Base-by-base conservation (phyloP, 2,888 invertebrate species). In the Lasioglossum leucozonium region DNA sequence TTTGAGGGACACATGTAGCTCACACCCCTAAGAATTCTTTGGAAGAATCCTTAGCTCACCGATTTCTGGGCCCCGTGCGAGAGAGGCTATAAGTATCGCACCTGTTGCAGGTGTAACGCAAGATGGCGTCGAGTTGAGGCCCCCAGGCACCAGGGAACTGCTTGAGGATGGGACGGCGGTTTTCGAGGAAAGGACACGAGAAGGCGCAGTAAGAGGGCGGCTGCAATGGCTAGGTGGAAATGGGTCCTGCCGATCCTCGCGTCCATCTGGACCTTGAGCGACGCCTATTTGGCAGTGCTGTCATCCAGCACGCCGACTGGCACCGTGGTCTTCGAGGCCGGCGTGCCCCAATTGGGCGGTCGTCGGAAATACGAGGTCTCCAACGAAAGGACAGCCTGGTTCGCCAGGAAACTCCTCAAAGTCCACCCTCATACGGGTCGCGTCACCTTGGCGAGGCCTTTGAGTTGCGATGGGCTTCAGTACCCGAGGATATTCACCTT, bases 401-500 rank as follows among this genome's bases (percentile, higher is more conserved):
- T 98, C 95, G 98, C 98, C 26, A 97, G 97, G 91, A 97, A 97
- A 93, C 96, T 98, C 89, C 96, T 98, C 80, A 95, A 96, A 91
- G 98, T 98, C 82, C 97, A 97, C 95, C 96, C 96, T 80, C 97
- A 97, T 92, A 96, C 96, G 87, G 98, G 98, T 26, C 96, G 97
- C 88, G 97, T 98, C 81, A 96, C 96, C n/a, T 95, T 98, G 58
- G 96, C 97, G 88, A 97, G 97, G 92, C 96, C 96, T 79, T 95
- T 98, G 22, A 96, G 97, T 93, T 98, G 98, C 95, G 97, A 98
- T 92, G 98, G 98, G 86, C 96, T 98, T 51, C 97, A 97, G 89
- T 98, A 98, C 93, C 98, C 98, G 0, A 97, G 97, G 92, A 96
- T 98, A 80, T 98, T 98, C 94, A 98, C 98, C 6, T 96, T 98